These are phyloP conservation scores for Calliphora vicina DNA, from an alignment of 1,140 invertebrate genomes.

Conservation along the genomic window DNA sequence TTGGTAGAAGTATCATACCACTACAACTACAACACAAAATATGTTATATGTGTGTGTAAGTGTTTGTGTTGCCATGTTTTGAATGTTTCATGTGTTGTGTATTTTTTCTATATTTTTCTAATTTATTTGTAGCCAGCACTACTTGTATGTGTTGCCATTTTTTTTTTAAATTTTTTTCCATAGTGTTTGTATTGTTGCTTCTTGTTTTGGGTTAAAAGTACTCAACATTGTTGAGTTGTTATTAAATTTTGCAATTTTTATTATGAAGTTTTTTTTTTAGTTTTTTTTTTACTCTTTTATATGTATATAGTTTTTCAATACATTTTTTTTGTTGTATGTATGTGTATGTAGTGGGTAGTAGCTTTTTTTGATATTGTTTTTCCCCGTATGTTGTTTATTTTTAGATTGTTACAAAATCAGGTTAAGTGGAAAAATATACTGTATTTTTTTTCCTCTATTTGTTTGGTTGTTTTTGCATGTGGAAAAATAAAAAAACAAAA, in stretches of 20 bases:
- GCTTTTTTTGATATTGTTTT: neutral
- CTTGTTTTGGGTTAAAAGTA: slow-evolving; percentile 13
- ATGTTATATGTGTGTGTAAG: neutral
- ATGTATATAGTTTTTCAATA: neutral
- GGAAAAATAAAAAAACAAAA: neutral
- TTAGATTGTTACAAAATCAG: slow-evolving; percentile 20
- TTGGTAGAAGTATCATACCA: neutral
- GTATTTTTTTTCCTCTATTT: neutral
- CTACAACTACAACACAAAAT: neutral
- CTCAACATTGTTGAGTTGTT: slow-evolving; percentile 24
- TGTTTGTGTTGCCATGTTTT: neutral
- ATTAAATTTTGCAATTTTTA: slow-evolving; percentile 52
- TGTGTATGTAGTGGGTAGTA: neutral
- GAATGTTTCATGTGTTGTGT: neutral
- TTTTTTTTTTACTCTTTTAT: neutral
- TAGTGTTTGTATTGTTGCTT: slow-evolving; percentile 13
- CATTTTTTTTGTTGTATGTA: neutral
- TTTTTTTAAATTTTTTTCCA: neutral
- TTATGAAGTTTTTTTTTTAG: slow-evolving; percentile 57
- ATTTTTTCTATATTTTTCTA: slow-evolving; percentile 22
- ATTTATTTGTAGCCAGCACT: slow-evolving; percentile 20
- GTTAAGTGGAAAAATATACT: slow-evolving; percentile 30
- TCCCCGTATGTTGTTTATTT: slow-evolving; percentile 14
- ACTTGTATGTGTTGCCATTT: neutral
- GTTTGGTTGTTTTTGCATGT: neutral